Percentiles rank a stretch among this genome's conserved stretches.
Conservation (phyloP, 2,888 invertebrate genomes). For the Bedellia somnulentella region DNA sequence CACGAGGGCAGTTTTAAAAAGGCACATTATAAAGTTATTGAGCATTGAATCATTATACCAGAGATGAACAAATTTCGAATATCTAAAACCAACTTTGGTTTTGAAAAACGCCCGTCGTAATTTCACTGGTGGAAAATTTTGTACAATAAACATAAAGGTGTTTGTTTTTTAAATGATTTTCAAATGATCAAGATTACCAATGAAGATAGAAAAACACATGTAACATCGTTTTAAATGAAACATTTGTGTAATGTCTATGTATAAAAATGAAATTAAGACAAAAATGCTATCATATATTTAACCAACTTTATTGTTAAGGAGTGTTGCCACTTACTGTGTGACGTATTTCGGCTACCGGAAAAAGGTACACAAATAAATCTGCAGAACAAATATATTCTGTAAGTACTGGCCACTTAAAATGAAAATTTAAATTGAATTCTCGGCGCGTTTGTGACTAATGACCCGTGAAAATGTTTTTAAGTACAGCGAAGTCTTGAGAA, state of each 20-base stretch:
- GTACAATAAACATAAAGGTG: no score
- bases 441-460: conserved; percentile 1
- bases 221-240: no score
- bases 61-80: no score
- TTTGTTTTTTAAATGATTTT: no score
- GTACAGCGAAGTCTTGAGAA: background rate
- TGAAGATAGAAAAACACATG: no score
- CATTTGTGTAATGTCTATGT: background rate
- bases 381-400: background rate
- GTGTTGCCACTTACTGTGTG: background rate
- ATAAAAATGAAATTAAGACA: background rate
- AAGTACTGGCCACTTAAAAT: background rate
- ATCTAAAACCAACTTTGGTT: no score
- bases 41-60: no score
- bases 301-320: background rate
- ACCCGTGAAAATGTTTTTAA: conserved; percentile 2
- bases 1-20: no score
- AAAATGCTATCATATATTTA: background rate
- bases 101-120: no score
- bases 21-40: no score
- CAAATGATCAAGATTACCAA: no score
- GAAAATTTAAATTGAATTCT: conserved; percentile 1
- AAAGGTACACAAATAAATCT: background rate
- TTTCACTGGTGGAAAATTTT: no score
- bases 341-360: background rate